A percentile compares a stretch with the other conserved stretches of the same genome.
Evolutionary conservation across 2,888 invertebrate genomes (phyloP).

Genomic region (Byasa hedistus): DNA sequence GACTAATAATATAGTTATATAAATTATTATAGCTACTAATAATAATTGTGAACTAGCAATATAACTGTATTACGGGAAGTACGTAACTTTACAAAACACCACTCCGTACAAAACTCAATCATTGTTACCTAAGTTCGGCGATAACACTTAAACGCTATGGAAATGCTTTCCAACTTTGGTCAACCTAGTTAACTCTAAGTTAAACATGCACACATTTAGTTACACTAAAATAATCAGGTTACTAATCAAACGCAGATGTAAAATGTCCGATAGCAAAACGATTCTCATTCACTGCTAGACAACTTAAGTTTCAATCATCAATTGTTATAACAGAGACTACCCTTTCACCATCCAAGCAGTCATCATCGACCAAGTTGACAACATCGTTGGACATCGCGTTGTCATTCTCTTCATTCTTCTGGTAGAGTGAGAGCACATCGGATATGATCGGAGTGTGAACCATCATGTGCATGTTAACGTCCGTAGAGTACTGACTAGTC

Average conservation of each 20-base stretch:
- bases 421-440: conserved; percentile 65
- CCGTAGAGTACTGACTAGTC: conserved; percentile 43
- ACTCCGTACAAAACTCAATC: neutral
- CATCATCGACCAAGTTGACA: conserved; percentile 54
- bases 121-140: neutral
- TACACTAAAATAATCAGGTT: neutral
- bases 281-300: conserved; percentile 1
- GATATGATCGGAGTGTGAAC: conserved; percentile 69
- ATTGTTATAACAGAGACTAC: conserved; percentile 50
- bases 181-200: neutral
- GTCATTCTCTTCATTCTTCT: conserved; percentile 42
- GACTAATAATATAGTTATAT: neutral
- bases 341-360: conserved; percentile 49
- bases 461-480: conserved; percentile 49
- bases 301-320: conserved; percentile 43
- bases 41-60: conserved; percentile 1
- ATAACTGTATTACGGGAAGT: conserved; percentile 1
- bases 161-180: conserved; percentile 19
- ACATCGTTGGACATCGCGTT: conserved; percentile 34
- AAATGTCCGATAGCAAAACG: too few species aligned
- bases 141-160: conserved; percentile 8
- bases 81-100: neutral
- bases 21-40: neutral
- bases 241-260: neutral
- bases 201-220: neutral